Percentiles rank a stretch among this genome's conserved stretches.
Conservation (phyloP, 1,140 invertebrate genomes). For the Bombus pyrosoma region DNA sequence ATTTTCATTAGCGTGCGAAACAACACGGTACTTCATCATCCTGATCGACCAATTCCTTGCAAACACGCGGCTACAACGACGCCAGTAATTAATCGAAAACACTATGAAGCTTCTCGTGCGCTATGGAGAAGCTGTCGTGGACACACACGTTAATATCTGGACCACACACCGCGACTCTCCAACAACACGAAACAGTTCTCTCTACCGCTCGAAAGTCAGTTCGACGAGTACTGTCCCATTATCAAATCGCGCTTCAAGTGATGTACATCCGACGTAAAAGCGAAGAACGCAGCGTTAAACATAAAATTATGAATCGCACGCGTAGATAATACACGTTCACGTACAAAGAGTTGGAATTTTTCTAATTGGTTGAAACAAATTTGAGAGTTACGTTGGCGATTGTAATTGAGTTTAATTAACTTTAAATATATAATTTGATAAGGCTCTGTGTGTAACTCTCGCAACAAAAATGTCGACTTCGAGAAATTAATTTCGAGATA, state of each 20-base stretch:
- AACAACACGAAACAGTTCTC: conserved; percentile 41
- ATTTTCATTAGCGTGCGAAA: neutral
- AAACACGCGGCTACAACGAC: neutral
- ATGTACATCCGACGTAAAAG: conserved; percentile 24
- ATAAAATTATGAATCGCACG: neutral
- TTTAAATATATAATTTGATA: neutral
- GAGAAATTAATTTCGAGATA: neutral
- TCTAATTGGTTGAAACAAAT: neutral
- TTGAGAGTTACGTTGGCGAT: neutral
- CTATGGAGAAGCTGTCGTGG: neutral
- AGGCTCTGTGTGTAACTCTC: neutral
- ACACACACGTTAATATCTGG: conserved; percentile 32
- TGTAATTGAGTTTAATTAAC: neutral
- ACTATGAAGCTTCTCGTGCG: neutral
- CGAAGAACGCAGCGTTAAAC: conserved; percentile 39
- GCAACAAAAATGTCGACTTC: neutral
- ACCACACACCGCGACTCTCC: conserved; percentile 9
- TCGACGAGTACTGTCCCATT: conserved; percentile 60
- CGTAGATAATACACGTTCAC: neutral
- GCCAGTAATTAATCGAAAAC: conserved; percentile 32
- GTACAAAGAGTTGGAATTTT: neutral
- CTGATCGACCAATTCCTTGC: conserved; percentile 22
- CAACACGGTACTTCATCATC: conserved; percentile 19
- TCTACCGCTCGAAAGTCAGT: conserved; percentile 47
- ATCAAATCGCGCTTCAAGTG: conserved; percentile 64